Percentiles rank a stretch among this genome's conserved stretches.
Evolutionary conservation across 1,140 invertebrate species (phyloP).

Genomic region (Drosophila kohkoa): DNA sequence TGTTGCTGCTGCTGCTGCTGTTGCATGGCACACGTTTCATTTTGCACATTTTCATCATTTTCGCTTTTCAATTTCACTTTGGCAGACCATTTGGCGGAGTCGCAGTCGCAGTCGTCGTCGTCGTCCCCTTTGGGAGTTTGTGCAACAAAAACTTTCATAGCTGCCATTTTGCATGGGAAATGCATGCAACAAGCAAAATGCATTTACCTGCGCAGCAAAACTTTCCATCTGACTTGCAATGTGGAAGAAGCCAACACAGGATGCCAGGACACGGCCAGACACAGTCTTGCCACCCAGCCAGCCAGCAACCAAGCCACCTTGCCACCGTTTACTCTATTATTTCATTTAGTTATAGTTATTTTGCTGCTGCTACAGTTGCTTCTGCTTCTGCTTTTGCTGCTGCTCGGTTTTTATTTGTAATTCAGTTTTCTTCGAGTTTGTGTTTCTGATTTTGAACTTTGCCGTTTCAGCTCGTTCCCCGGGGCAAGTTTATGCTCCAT

Average conservation of each 20-base stretch:
- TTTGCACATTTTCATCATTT: conserved; percentile 73
- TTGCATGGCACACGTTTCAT: conserved; percentile 65
- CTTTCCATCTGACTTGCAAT: conserved; percentile 39
- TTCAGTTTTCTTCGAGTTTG: conserved; percentile 77
- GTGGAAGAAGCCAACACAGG: conserved; percentile 32
- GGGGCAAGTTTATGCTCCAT: conserved; percentile 66
- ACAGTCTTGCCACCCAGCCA: background rate
- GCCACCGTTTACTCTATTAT: conserved; percentile 74
- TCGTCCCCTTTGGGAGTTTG: conserved; percentile 39
- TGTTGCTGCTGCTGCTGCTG: conserved; percentile 29
- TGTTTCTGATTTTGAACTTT: conserved; percentile 81
- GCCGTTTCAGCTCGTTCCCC: conserved; percentile 48
- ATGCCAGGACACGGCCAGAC: conserved; percentile 1
- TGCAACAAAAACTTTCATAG: conserved; percentile 74
- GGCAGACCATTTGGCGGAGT: conserved; percentile 58
- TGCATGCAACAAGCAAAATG: conserved; percentile 81
- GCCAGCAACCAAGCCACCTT: background rate
- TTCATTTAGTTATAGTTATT: conserved; percentile 72
- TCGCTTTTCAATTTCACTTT: conserved; percentile 77
- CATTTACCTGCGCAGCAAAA: conserved; percentile 65
- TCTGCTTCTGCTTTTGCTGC: conserved; percentile 36
- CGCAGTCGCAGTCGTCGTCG: conserved; percentile 9
- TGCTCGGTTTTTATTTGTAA: conserved; percentile 60
- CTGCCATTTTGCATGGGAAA: conserved; percentile 62
- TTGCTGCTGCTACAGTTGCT: conserved; percentile 23